Percentiles rank a stretch among this genome's conserved stretches.
Evolutionary conservation across 1,140 invertebrate genomes (phyloP).

Genomic region (Achroia grisella): DNA sequence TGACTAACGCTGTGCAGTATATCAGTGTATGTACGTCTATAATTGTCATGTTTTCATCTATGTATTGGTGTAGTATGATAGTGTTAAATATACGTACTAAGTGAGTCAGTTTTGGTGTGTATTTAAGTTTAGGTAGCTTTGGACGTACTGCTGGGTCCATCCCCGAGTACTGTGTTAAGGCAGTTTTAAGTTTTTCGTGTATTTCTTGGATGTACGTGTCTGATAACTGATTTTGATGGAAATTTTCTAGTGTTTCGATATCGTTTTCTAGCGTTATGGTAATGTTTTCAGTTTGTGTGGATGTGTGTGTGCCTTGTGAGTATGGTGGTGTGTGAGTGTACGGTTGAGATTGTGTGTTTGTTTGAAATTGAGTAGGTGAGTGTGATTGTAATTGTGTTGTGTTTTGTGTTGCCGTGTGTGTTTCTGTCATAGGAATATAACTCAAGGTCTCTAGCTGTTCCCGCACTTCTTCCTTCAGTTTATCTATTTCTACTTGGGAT

Average conservation of each 20-base stretch:
- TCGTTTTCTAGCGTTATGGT: background rate
- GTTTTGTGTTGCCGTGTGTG: background rate
- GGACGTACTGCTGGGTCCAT: slow-evolving; percentile 11
- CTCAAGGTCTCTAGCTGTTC: background rate
- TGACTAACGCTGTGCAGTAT: slow-evolving; percentile 10
- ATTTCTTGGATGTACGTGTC: background rate
- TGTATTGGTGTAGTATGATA: background rate
- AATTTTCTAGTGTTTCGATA: background rate
- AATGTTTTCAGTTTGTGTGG: background rate
- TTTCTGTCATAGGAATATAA: background rate
- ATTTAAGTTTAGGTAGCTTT: slow-evolving; percentile 12
- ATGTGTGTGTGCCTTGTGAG: no score
- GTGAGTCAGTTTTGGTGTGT: background rate
- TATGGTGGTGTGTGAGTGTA: no score
- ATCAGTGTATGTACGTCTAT: slow-evolving; percentile 9
- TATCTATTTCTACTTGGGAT: background rate
- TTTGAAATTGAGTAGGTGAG: no score
- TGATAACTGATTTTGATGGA: no score
- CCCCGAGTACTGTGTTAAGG: slow-evolving; percentile 11
- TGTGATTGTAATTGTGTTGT: no score
- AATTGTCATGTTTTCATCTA: background rate
- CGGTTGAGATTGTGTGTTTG: no score
- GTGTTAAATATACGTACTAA: slow-evolving; percentile 4
- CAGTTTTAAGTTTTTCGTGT: slow-evolving; percentile 6
- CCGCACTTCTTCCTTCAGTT: background rate